Base-by-base conservation (phyloP, 35 echinoderm and acorn worm genomes). In the Heliocidaris tuberculata region DNA sequence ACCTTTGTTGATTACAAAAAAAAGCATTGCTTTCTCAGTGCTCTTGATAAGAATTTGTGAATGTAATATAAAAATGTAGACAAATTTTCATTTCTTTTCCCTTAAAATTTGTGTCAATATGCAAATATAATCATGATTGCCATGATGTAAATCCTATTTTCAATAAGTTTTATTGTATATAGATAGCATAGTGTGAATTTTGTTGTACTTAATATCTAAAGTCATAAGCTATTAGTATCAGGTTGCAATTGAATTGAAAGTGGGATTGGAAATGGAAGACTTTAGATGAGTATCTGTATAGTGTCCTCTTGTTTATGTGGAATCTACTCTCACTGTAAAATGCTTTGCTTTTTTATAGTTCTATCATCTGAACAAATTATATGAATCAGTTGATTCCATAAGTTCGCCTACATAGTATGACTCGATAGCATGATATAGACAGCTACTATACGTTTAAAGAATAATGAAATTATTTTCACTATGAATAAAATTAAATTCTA, bases 141-240 rank as follows among this genome's bases (percentile, higher is more conserved):
- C 65, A 78, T 78, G 27, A n/a, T 78, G 65, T 78, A 78, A 78
- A 24, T 78, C 65, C 27, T 15, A 27, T 27, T 24, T 78, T 27
- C 21, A 47, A 47, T 48, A 13, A 47, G 87, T 48, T 89, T 89
- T 89, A 47, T 48, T 89, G 87, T 89, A 89, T 30, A 89, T 89
- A 89, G 87, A 32, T 89, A 89, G 87, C 8, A 9, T 89, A 89
- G 15, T 13, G 5, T 89, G 87, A 32, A 89, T 89, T 89, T 24
- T 89, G 47, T 89, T 89, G 87, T 89, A 89, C 87, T 89, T 89
- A 89, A 89, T 31, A 89, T 89, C 87, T 47, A 78, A 78, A 27
- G 21, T 78, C 65, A 78, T 78, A 19, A 27, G 6, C 27, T 78
- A 12, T 56, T 56, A 78, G 21, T 7, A 27, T 24, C 21, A 78